Conservation (phyloP, 2,797 vertebrate species). For the Catostomus latipinnis region DNA sequence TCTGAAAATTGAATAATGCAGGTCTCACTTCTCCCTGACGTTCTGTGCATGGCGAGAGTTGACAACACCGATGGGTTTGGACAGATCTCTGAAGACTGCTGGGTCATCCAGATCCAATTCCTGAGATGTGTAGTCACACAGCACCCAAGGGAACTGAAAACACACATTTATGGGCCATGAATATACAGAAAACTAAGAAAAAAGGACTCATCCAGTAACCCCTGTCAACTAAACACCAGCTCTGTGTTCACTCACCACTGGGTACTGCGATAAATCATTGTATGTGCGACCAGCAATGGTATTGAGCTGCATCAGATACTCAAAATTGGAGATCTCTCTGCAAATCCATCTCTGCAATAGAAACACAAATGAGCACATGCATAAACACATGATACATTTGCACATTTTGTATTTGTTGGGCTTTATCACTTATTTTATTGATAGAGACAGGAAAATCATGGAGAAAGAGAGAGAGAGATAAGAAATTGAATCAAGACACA, state of each 20-base stretch:
- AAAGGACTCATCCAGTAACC: neutral
- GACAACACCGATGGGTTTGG: conserved; percentile 95
- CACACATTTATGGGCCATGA: neutral
- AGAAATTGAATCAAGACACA: neutral
- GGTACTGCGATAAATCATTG: conserved; percentile 97
- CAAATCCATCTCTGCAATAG: conserved; percentile 91
- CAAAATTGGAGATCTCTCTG: conserved; percentile 97
- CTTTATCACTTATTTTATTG: neutral
- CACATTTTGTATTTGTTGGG: neutral
- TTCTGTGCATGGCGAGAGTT: conserved; percentile 91
- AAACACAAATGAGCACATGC: neutral
- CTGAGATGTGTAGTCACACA: conserved; percentile 89
- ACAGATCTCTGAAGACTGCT: conserved; percentile 89
- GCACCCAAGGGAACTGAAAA: conserved; percentile 93
- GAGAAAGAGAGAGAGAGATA: too few relatives aligned
- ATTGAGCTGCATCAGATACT: conserved; percentile 98
- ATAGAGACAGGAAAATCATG: neutral
- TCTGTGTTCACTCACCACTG: conserved; percentile 83
- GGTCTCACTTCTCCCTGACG: conserved; percentile 92
- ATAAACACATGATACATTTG: neutral
- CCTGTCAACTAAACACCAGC: neutral
- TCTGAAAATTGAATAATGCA: neutral
- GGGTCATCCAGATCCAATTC: conserved; percentile 89
- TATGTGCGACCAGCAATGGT: conserved; percentile 95
- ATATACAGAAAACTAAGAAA: too few relatives aligned